Base-by-base conservation (phyloP, 2,113 vertebrate species). In the Collichthys lucidus region DNA sequence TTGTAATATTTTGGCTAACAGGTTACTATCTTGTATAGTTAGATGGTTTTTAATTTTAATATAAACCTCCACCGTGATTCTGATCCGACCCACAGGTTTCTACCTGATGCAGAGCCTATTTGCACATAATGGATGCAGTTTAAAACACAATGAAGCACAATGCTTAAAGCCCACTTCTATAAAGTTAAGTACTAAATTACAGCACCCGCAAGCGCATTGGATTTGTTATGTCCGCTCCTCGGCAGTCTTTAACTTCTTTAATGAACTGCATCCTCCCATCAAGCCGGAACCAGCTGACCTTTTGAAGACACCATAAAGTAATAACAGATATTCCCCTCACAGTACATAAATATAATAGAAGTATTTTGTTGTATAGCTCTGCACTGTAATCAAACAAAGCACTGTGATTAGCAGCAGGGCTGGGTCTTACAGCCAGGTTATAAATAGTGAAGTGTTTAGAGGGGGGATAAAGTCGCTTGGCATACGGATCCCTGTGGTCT, bases 391-490 rank as follows among this genome's bases (percentile, higher is more conserved):
- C 56, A 76, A 61, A 75, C 35, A 5, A 46, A 8, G 46, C 60
- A 56, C 46, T 63, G 82, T 82, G 74, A 85, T 76, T 52, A 86
- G 75, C 52, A 77, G 29, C 63, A 66, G 60, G 73, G 80, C 78
- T 73, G 50, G 73, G 52, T 59, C 73, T 24, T 31, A 53, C 53
- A 50, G 56, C 12, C 14, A 3, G 47, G 55, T 40, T 62, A 84
- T 79, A 74, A 79, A 79, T 31, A 74, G 44, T 40, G 4, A 44
- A 53, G 53, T 76, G 56, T 77, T 84, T 44, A 40, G 24, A 17
- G 64, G 60, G 35, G 11, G 50, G 24, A 72, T 57, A 14, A 31
- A 77, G 62, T 26, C 17, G 11, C 20, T 75, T 63, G 29, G 46
- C 52, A 71, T 29, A 40, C 63, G 42, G 14, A 63, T 57, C 40